These are phyloP conservation scores for Buteo buteo DNA, from an alignment of 2,113 vertebrate species.

Conservation along the genomic window DNA sequence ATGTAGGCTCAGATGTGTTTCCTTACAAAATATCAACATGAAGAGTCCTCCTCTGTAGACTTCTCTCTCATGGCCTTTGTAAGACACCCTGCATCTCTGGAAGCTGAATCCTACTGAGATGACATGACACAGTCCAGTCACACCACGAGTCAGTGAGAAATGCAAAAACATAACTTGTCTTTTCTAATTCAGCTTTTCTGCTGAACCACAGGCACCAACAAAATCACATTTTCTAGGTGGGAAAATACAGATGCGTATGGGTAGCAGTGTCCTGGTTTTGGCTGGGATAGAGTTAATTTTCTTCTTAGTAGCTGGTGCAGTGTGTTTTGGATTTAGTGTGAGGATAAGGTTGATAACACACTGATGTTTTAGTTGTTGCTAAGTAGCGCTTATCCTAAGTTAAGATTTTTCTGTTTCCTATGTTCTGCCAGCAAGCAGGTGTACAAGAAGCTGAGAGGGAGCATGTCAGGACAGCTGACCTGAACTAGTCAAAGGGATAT, in stretches of 20 bases:
- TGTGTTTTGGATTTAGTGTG: no score
- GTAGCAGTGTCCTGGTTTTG: not conserved
- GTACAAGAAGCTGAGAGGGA: no score
- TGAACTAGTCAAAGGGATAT: no score
- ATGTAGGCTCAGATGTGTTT: not conserved
- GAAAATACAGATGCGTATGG: not conserved
- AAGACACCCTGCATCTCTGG: not conserved
- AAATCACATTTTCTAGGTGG: not conserved
- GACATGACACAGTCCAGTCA: not conserved
- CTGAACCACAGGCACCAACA: not conserved
- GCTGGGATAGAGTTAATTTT: no score
- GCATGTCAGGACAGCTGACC: no score
- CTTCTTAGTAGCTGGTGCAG: no score
- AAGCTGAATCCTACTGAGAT: not conserved
- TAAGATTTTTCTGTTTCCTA: no score
- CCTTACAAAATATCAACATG: not conserved
- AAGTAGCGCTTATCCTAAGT: no score
- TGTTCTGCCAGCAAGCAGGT: no score
- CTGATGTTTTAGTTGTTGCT: no score
- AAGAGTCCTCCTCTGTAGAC: not conserved
- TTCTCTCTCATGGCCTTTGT: not conserved
- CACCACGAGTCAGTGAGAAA: not conserved
- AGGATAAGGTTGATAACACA: no score
- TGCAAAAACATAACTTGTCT: not conserved
- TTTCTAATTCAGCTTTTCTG: not conserved